phyloP scores from a whole-genome alignment of 2,888 invertebrate genomes.

The Cordilura impudica region DNA sequence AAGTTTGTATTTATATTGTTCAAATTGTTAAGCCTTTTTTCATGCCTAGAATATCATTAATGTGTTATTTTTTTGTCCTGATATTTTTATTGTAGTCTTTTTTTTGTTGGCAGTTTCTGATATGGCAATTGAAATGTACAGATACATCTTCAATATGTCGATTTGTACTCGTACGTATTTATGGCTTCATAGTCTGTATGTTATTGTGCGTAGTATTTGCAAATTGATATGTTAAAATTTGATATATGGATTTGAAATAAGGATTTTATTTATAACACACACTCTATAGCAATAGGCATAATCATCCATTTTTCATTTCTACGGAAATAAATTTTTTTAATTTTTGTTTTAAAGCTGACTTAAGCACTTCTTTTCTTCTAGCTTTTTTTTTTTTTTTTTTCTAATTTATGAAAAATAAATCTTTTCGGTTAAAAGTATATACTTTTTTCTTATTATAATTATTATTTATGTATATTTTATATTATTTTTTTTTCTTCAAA shows the following conservation, averaged over 20 bases:
- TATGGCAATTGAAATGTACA: constrained; percentile 4
- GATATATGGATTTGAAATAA: constrained; percentile 7
- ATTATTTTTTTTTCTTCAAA: background rate
- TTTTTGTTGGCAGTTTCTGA: background rate
- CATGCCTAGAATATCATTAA: background rate
- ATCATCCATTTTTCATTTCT: background rate
- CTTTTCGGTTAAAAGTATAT: background rate
- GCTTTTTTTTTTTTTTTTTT: background rate
- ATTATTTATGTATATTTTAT: background rate
- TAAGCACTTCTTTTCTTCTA: background rate
- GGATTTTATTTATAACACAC: background rate
- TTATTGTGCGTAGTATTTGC: constrained; percentile 29
- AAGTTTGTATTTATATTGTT: background rate
- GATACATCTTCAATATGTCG: background rate
- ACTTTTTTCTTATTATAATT: background rate
- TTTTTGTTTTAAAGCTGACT: constrained; percentile 9
- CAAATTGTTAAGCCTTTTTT: background rate
- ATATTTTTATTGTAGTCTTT: background rate
- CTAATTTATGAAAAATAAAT: background rate
- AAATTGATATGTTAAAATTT: constrained; percentile 44
- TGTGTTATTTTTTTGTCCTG: background rate
- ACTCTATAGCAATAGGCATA: background rate
- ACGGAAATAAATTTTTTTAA: background rate
- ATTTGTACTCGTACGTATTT: background rate
- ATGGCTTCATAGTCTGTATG: background rate